A percentile compares a stretch with the other conserved stretches of the same genome.
Evolutionary conservation across 2,797 vertebrate genomes (phyloP).

Genomic region (Chiloscyllium punctatum): DNA sequence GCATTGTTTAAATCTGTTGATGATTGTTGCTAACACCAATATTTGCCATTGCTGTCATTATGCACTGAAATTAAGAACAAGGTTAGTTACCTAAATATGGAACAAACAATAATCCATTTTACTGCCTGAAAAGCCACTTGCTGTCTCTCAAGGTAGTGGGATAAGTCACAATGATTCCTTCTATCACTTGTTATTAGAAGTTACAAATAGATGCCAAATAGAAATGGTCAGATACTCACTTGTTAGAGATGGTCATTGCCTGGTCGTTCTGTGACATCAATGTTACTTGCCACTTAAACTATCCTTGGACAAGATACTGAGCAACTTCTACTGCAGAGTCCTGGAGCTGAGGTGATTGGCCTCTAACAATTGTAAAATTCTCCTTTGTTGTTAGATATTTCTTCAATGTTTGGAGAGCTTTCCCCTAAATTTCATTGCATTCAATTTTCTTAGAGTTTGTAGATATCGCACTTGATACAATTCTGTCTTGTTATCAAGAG

Average conservation of each 20-base stretch:
- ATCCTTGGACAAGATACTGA: too few relatives aligned
- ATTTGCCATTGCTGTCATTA: neutral
- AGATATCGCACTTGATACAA: neutral
- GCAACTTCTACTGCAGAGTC: neutral
- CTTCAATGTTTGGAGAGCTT: neutral
- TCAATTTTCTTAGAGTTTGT: neutral
- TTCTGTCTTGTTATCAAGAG: too few relatives aligned
- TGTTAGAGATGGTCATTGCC: too few relatives aligned
- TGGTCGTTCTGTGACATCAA: too few relatives aligned
- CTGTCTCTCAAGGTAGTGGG: neutral
- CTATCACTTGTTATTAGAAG: neutral
- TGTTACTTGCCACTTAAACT: too few relatives aligned
- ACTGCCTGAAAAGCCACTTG: neutral
- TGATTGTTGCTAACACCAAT: neutral
- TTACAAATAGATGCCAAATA: neutral
- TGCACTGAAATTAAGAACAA: neutral
- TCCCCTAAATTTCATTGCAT: neutral
- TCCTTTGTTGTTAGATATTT: neutral
- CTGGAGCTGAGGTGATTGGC: neutral
- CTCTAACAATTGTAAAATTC: neutral
- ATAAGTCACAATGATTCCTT: neutral
- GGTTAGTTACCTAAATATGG: neutral
- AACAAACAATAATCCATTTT: neutral
- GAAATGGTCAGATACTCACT: too few relatives aligned
- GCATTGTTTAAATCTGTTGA: neutral